Evolutionary conservation across 2,797 vertebrate species (phyloP).

Genomic region (Sebastolobus alascanus): DNA sequence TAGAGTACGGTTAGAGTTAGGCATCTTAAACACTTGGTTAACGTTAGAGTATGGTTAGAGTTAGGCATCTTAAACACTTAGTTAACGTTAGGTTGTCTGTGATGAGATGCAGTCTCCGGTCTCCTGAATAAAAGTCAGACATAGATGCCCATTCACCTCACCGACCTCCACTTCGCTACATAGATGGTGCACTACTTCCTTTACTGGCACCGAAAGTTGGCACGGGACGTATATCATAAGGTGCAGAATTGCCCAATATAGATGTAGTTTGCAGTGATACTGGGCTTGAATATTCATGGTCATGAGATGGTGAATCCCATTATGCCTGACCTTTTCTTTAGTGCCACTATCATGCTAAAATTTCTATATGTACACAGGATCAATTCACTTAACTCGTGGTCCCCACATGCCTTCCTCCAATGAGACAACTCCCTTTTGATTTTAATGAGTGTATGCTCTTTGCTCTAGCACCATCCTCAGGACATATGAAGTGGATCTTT

Average conservation of each 20-base stretch:
- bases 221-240: not conserved
- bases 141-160: not conserved
- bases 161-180: not conserved
- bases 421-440: not conserved
- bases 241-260: not conserved
- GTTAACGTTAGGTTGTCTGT: too few species aligned
- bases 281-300: not conserved
- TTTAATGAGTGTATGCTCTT: not conserved
- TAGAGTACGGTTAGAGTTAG: not conserved
- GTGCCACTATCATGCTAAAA: not conserved
- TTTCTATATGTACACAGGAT: not conserved
- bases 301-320: not conserved
- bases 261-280: not conserved
- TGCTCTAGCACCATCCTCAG: not conserved
- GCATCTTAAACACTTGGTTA: not conserved
- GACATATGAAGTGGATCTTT: not conserved
- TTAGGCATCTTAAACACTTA: too few species aligned
- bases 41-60: too few species aligned
- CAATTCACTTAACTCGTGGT: not conserved
- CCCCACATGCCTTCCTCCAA: not conserved
- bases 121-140: not conserved
- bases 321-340: not conserved
- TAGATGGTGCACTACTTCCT: not conserved
- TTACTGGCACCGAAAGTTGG: not conserved
- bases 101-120: not conserved